These are phyloP conservation scores for Sipha flava DNA, from an alignment of 1,140 invertebrate genomes.

Conservation along the genomic window DNA sequence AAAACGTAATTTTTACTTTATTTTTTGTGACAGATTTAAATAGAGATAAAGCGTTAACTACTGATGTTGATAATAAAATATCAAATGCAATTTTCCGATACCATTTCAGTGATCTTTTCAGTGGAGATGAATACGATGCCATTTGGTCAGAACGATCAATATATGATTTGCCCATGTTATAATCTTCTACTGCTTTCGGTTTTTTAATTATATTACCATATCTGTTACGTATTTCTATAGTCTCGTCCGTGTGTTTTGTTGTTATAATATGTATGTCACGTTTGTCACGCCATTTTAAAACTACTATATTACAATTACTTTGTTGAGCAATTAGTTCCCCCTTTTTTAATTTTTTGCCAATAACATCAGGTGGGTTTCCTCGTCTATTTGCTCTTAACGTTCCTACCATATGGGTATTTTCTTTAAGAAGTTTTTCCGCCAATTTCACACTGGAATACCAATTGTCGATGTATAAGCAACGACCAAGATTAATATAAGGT, in stretches of 20 bases:
- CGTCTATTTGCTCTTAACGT: background rate
- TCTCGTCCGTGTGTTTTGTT: slow-evolving; percentile 35
- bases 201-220: slow-evolving; percentile 16
- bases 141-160: slow-evolving; percentile 7
- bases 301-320: slow-evolving; percentile 32
- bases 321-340: background rate
- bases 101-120: background rate
- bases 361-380: background rate
- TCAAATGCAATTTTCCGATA: background rate
- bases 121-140: background rate
- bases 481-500: background rate
- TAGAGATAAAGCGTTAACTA: background rate
- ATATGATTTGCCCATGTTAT: slow-evolving; percentile 5
- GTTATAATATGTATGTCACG: slow-evolving; percentile 37
- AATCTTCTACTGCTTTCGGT: background rate
- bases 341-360: background rate
- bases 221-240: slow-evolving; percentile 21
- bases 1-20: background rate
- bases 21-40: background rate
- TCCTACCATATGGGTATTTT: slow-evolving; percentile 5
- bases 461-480: slow-evolving; percentile 2
- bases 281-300: slow-evolving; percentile 39
- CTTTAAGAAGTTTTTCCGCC: background rate
- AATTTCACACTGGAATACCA: background rate
- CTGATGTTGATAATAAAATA: background rate